Evolutionary conservation across 2,113 vertebrate species (phyloP).

Genomic region (Azemiops feae): DNA sequence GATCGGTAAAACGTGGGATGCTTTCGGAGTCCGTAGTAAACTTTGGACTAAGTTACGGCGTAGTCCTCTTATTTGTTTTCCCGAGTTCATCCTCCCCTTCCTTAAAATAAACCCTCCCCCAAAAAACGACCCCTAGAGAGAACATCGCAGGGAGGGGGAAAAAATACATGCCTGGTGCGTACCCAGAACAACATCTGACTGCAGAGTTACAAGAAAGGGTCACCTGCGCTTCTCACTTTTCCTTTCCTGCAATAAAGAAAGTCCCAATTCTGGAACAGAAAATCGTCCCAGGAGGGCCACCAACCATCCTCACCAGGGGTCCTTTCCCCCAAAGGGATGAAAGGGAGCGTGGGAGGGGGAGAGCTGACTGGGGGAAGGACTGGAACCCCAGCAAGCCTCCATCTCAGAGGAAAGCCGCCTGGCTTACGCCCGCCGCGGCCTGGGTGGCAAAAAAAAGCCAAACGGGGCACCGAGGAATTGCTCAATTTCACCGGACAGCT

Average conservation of each 20-base stretch:
- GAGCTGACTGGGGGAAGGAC: neutral
- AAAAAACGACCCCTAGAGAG: neutral
- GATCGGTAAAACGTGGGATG: neutral
- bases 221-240: no score
- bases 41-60: no score
- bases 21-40: neutral
- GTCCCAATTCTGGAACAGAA: neutral
- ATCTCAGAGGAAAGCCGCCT: neutral
- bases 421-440: neutral
- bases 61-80: neutral
- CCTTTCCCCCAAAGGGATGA: neutral
- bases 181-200: no score
- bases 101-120: neutral
- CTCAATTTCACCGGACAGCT: conserved; percentile 83
- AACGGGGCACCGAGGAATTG: neutral
- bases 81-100: neutral
- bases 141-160: neutral
- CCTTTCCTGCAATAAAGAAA: neutral
- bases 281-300: neutral
- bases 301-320: neutral
- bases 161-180: neutral
- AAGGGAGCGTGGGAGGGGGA: neutral
- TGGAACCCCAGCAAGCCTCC: neutral
- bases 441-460: conserved; percentile 17
- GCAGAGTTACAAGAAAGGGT: no score